These are phyloP conservation scores for Oxyura jamaicensis DNA, from an alignment of 2,113 vertebrate species.

Conservation along the genomic window DNA sequence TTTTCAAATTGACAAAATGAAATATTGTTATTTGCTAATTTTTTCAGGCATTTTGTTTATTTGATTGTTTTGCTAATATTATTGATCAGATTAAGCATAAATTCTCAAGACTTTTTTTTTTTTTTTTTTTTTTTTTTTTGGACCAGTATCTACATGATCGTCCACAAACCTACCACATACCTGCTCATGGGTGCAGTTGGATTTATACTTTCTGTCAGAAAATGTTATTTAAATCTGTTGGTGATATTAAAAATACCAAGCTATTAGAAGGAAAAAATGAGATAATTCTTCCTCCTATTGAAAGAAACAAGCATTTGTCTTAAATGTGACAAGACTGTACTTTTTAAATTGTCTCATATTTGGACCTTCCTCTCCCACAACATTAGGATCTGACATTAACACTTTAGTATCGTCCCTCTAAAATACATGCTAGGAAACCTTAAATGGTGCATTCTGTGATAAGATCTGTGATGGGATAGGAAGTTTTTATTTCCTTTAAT, in stretches of 20 bases:
- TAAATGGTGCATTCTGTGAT: background rate
- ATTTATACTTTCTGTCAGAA: background rate
- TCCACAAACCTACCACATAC: background rate
- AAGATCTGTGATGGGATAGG: background rate
- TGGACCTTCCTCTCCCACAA: background rate
- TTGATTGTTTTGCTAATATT: background rate
- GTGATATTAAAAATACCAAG: background rate
- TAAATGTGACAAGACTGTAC: background rate
- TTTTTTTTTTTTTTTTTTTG: background rate
- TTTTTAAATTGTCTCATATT: background rate
- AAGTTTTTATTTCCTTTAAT: background rate
- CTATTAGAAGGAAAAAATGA: background rate
- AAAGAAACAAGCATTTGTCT: background rate
- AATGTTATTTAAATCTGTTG: background rate
- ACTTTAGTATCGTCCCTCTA: background rate
- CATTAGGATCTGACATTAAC: background rate
- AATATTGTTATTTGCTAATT: background rate
- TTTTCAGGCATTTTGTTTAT: accelerated
- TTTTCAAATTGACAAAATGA: background rate
- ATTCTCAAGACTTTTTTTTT: background rate
- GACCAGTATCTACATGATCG: background rate
- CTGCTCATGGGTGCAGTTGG: background rate
- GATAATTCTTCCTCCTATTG: background rate
- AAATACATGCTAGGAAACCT: background rate
- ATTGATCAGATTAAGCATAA: background rate